Evolutionary conservation across 2,888 invertebrate species (phyloP), one percentile per base, ranked within the genome.

Genomic region (Volucella zonaria): DNA sequence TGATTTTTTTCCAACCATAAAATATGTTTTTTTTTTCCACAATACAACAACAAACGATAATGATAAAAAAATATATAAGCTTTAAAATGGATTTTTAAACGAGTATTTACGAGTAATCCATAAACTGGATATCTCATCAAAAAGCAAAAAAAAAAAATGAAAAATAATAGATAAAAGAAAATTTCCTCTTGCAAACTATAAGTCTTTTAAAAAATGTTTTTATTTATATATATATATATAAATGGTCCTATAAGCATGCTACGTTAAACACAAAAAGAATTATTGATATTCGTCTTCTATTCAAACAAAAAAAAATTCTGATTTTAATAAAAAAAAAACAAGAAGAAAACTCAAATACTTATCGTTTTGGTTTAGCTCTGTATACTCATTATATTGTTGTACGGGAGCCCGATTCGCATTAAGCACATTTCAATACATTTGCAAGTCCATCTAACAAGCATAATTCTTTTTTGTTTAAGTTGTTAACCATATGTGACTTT

Each of bases 111-210:
- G 31, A 14, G 9, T 62, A 15, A 11, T 68, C 42, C 43, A 56
- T 43, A 31, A 42, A 45, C 18, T 52, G 42, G 47, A 67, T 40
- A 47, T 80, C 62, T 75, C 80, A 80, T 75, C 67, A 80, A 80
- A 80, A 80, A 80, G 80, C 80, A 80, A 80, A 75, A 49, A 68
- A 43, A 68, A 43, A 67, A 64, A 40, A 45, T 23, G 12, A 64
- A 23, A 56, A 18, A 2, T 18, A 18, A 49, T 15, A 54, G 49
- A 31, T 14, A 23, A 64, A 54, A 58, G 14, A 18, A 49, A 73
- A 38, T 73, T 42, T 14, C 38, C 51, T 71, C 56, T 71, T 31
- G 51, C 42, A 58, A 64, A 64, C 18, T 43, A 45, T 62, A 15
- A 38, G 3, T 40, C 38, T 40, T 38, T 38, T 0, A 56, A 18